Evolutionary conservation across 2,113 vertebrate species (phyloP), one percentile per base, ranked within the genome.

Genomic region (Laticauda laticaudata): DNA sequence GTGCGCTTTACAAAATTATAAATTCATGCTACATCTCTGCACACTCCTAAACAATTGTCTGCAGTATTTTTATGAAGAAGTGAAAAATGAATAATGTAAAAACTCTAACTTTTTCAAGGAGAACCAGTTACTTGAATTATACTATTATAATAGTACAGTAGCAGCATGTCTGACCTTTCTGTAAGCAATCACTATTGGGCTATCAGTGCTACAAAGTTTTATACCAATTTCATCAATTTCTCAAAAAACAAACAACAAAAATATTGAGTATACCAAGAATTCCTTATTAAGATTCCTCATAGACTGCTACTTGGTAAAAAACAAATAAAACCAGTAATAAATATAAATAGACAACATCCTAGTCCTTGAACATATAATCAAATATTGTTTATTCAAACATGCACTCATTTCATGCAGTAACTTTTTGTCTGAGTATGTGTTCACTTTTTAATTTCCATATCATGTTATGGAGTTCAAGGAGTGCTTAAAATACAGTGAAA

Each of bases 1-100:
- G 69, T 93, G 8, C 11, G 3, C 9, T 3, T 3, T 0, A 0
- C 24, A 93, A 29, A 86, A 95, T 81, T 18, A 34, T 86, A 64
- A 90, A 61, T 61, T 43, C 26, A 6, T 51, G 43, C 18, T 24
- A 54, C n/a, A 26, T 21, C n/a, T 88, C 14, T 43, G 34, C 1
- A 10, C 51, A 9, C 21, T 85, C 23, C 34, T 87, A 39, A 45
- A 88, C 23, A 23, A 26, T 34, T 87, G 15, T 92, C 26, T 81
- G 6, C 5, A 14, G 11, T 2, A 21, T 90, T 61, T 45, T 23
- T 26, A 29, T 59, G 34, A 23, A 51, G 69, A 59, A 29, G 1
- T 2, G 11, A 2, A 51, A 43, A 92, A 91, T 5, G 75, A 3
- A 0, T 95, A 2, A 48, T 51, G 12, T 69, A 69, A 90, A 26